These are phyloP conservation scores for Morone chrysops DNA, from an alignment of 2,113 vertebrate species.

Conservation along the genomic window DNA sequence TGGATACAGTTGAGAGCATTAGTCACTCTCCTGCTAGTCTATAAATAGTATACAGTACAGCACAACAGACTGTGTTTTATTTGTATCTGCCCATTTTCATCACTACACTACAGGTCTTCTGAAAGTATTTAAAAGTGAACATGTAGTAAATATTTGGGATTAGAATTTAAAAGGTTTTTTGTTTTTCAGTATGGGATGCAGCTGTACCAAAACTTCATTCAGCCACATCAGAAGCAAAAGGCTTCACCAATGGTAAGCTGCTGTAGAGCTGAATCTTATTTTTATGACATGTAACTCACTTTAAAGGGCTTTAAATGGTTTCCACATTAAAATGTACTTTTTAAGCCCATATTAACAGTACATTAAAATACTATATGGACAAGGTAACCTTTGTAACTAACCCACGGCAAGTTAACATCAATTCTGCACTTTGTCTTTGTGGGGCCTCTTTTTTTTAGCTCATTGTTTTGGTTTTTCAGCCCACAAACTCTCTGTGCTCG, in stretches of 20 bases:
- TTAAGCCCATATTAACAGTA: neutral
- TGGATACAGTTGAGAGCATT: constrained; percentile 49
- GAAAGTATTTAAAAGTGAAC: constrained; percentile 8
- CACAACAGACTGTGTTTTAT: constrained; percentile 5
- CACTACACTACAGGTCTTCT: neutral
- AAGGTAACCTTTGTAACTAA: neutral
- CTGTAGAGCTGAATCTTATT: neutral
- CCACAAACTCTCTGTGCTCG: neutral
- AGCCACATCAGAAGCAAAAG: constrained; percentile 93
- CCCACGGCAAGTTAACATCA: too few species aligned
- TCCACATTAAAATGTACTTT: neutral
- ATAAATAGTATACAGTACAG: constrained; percentile 46
- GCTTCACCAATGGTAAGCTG: constrained; percentile 91
- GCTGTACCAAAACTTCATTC: constrained; percentile 96
- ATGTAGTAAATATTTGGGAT: constrained; percentile 11
- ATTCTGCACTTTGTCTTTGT: too few species aligned
- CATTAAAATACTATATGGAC: neutral
- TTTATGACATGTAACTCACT: neutral
- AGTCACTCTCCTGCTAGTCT: constrained; percentile 30
- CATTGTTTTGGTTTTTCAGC: neutral
- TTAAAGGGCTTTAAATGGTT: neutral
- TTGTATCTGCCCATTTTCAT: constrained; percentile 15
- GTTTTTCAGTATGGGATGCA: constrained; percentile 93
- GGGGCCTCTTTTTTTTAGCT: neutral
- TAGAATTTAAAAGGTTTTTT: constrained; percentile 21